Evolutionary conservation across 2,888 invertebrate genomes (phyloP).

Genomic region (Yponomeuta cagnagella): DNA sequence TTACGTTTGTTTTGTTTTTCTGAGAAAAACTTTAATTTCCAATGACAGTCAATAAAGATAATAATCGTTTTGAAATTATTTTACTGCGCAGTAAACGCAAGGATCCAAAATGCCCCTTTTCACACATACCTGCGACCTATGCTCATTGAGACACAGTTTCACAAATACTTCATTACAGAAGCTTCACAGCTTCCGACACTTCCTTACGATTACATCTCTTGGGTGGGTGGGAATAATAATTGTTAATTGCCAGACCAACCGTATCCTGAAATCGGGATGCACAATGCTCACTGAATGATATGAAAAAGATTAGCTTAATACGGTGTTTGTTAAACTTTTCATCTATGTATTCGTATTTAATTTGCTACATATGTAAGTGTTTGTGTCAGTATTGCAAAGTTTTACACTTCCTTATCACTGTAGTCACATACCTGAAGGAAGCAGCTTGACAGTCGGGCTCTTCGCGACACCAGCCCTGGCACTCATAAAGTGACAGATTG

Average conservation of each 20-base stretch:
- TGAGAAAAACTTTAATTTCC: not conserved
- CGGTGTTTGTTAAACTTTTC: too few species aligned
- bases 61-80: not conserved
- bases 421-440: slow-evolving; percentile 79
- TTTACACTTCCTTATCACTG: not conserved
- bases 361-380: too few species aligned
- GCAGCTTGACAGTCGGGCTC: slow-evolving; percentile 95
- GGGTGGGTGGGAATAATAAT: not conserved
- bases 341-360: too few species aligned
- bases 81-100: not conserved
- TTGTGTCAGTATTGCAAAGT: too few species aligned
- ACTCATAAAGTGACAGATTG: slow-evolving; percentile 93
- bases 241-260: not conserved
- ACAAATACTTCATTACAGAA: not conserved
- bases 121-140: not conserved
- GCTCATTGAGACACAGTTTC: not conserved
- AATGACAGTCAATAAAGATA: not conserved
- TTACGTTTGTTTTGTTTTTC: not conserved
- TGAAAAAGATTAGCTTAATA: too few species aligned
- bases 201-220: not conserved
- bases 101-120: not conserved
- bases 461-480: slow-evolving; percentile 96
- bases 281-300: too few species aligned
- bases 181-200: not conserved
- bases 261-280: too few species aligned